phyloP scores from a whole-genome alignment of 1,140 invertebrate genomes.

The Grapholita molesta region DNA sequence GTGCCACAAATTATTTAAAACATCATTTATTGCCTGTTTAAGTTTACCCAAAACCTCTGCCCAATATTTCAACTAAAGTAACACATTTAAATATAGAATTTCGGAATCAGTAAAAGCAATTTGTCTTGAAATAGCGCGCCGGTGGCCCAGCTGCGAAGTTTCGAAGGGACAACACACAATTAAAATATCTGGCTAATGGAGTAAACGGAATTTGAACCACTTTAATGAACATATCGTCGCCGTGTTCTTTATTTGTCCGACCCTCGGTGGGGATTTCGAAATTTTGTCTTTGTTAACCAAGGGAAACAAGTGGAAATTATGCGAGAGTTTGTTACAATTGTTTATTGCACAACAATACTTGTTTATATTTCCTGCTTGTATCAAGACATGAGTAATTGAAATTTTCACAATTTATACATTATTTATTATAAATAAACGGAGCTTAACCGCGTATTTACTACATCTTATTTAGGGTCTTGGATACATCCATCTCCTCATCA shows the following conservation, averaged over 20 bases:
- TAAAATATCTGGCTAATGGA: slow-evolving; percentile 77
- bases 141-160: slow-evolving; percentile 70
- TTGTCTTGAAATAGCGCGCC: slow-evolving; percentile 71
- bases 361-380: no score
- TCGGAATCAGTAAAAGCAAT: slow-evolving; percentile 58
- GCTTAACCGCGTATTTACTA: no score
- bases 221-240: slow-evolving; percentile 72
- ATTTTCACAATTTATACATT: no score
- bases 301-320: not conserved
- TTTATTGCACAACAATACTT: no score
- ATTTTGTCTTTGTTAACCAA: slow-evolving; percentile 29
- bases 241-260: slow-evolving; percentile 52
- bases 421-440: no score
- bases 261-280: slow-evolving; percentile 38
- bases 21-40: not conserved
- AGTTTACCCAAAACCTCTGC: not conserved
- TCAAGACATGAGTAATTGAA: no score
- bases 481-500: no score
- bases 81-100: slow-evolving; percentile 29
- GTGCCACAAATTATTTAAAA: no score
- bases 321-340: no score
- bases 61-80: not conserved
- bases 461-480: no score
- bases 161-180: slow-evolving; percentile 66
- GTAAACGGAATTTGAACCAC: slow-evolving; percentile 58